phyloP scores from a whole-genome alignment of 2,888 invertebrate genomes.

The Catocala nupta region DNA sequence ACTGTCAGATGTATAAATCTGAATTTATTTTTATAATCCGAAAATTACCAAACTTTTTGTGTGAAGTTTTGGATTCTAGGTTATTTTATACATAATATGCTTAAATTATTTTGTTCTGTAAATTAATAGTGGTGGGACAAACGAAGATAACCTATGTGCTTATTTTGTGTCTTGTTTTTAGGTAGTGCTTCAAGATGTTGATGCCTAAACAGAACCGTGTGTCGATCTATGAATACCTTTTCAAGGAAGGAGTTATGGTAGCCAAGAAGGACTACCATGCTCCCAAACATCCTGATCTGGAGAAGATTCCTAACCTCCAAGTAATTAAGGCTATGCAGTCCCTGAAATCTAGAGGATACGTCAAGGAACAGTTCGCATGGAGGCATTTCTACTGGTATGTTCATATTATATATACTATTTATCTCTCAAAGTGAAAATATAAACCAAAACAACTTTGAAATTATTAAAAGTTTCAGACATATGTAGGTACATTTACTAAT shows the following conservation, averaged over 20 bases:
- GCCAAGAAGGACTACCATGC: constrained; percentile 99
- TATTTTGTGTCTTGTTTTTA: constrained; percentile 70
- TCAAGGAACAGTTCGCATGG: constrained; percentile 99
- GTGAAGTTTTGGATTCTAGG: constrained; percentile 14
- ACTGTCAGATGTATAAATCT: constrained; percentile 52
- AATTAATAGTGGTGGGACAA: constrained; percentile 33
- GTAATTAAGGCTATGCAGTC: constrained; percentile 99
- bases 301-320: constrained; percentile 98
- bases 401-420: not conserved
- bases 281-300: constrained; percentile 98
- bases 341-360: constrained; percentile 97
- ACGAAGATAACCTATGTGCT: constrained; percentile 60
- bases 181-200: constrained; percentile 95
- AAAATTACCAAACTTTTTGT: constrained; percentile 22
- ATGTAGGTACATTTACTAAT: too few species aligned
- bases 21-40: constrained; percentile 53
- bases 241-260: constrained; percentile 99
- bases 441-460: too few species aligned
- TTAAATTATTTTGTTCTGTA: constrained; percentile 48
- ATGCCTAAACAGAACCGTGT: constrained; percentile 99
- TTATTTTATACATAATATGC: constrained; percentile 21
- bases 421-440: too few species aligned
- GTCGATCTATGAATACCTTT: constrained; percentile 98
- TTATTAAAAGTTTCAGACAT: too few species aligned
- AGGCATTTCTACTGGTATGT: constrained; percentile 98